Base-by-base conservation (phyloP, 2,113 vertebrate genomes). In the Grallaria varia region DNA sequence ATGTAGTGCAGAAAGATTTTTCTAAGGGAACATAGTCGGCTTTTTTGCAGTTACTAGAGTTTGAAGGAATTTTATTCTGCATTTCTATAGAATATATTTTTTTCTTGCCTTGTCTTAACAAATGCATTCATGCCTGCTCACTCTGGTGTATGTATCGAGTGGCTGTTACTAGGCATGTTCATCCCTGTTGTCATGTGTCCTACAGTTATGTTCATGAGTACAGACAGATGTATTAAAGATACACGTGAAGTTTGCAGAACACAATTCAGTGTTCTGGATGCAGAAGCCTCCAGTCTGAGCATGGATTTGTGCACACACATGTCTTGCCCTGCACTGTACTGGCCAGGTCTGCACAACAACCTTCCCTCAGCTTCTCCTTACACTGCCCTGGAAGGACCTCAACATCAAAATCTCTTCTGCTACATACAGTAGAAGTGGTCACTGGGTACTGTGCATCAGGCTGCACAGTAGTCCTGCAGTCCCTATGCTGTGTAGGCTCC, bases 281-380 rank as follows among this genome's bases (percentile, higher is more conserved):
- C 37, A 66, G 50, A 33, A 66, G 10, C 0, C 21, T 30, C 17
- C 7, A 9, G 50, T 14, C 37, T 25, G 31, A 47, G 44, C 4
- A 1, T 4, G 45, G n/a, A 0, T 23, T 5, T 23, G 14, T 1
- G 9, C 5, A 8, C 1, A 6, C 10, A 31, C 9, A 3, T 8
- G 0, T 17, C 1, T 0, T 22, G 44, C 23, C 10, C 1, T 0
- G 18, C 30, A 7, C 47, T 2, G 8, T 4, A 3, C 53, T 83
- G 68, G 10, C 37, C n/a, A 4, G 21, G 3, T 23, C 53, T 16
- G 14, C 23, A 17, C 0, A 2, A 6, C 28, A 40, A 0, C 50
- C 25, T 45, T 68, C 8, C 6, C 12, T 16, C 27, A 13, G 17
- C 47, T 73, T 37, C 52, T 67, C 27, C 60, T 20, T 39, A 4